Percentiles rank a stretch among this genome's conserved stretches.
phyloP scores from a whole-genome alignment of 2,113 vertebrate species.

The Pterocles gutturalis region DNA sequence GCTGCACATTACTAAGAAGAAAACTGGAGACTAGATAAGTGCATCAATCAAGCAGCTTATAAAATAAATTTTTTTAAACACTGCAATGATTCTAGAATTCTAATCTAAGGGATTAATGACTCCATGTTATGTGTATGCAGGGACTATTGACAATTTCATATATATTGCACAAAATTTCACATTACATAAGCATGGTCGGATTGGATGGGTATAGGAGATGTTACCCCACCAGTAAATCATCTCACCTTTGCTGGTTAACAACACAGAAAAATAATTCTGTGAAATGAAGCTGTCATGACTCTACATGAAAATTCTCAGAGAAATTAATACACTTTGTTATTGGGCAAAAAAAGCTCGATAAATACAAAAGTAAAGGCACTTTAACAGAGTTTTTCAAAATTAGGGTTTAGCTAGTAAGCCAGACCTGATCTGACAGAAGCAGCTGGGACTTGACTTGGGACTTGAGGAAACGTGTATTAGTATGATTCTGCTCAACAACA shows the following conservation, averaged over 20 bases:
- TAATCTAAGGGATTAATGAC: background rate
- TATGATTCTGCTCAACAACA: background rate
- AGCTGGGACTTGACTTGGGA: background rate
- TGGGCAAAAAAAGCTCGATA: background rate
- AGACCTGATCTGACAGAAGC: background rate
- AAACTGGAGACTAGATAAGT: background rate
- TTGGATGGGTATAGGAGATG: background rate
- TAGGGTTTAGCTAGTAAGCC: background rate
- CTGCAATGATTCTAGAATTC: background rate
- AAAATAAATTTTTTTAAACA: background rate
- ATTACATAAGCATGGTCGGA: background rate
- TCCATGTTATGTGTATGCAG: background rate
- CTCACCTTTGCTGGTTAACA: background rate
- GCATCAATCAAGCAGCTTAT: background rate
- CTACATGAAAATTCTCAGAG: background rate
- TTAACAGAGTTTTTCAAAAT: background rate
- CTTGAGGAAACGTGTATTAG: too few relatives aligned
- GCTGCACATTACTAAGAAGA: background rate
- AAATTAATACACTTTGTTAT: background rate
- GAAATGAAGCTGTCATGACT: background rate
- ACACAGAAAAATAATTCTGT: background rate
- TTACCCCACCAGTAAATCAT: background rate
- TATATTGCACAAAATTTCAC: background rate
- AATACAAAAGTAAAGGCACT: background rate
- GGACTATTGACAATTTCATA: background rate